phyloP scores from a whole-genome alignment of 2,797 vertebrate species.

The Macrochelys suwanniensis region DNA sequence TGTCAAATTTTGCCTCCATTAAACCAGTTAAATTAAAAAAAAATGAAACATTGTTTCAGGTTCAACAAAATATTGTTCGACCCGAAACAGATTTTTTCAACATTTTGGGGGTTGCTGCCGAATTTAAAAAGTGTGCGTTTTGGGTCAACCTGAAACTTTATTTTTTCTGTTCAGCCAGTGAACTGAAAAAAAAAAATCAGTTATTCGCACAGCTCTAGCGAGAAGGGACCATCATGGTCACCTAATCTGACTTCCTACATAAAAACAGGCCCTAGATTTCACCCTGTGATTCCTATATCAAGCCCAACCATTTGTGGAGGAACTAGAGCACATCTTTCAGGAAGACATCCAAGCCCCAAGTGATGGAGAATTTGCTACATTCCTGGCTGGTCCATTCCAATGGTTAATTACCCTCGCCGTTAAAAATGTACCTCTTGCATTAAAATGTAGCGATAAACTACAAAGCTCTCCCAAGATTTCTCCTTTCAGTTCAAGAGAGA shows the following conservation, averaged over 20 bases:
- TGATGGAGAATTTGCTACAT: constrained; percentile 49
- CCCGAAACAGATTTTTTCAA: background rate
- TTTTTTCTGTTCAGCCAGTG: background rate
- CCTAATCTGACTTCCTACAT: background rate
- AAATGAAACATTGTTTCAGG: background rate
- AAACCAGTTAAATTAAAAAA: background rate
- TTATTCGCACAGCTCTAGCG: background rate
- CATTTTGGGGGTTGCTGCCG: background rate
- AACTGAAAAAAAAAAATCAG: background rate
- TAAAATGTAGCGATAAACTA: constrained; percentile 53
- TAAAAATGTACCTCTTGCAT: constrained; percentile 49
- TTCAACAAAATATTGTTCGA: background rate
- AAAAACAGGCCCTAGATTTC: background rate
- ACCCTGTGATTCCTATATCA: background rate
- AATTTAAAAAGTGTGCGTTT: background rate
- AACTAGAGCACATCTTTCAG: constrained; percentile 32
- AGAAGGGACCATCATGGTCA: background rate
- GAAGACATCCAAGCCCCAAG: constrained; percentile 8
- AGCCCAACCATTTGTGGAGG: background rate
- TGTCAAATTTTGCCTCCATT: background rate
- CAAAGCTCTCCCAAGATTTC: constrained; percentile 53
- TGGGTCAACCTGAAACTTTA: background rate
- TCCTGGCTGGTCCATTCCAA: constrained; percentile 8
- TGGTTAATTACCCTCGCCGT: constrained; percentile 53
- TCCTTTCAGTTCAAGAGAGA: constrained; percentile 20